Base-by-base conservation (phyloP, 1,140 invertebrate species). In the Drosophila athabasca region DNA sequence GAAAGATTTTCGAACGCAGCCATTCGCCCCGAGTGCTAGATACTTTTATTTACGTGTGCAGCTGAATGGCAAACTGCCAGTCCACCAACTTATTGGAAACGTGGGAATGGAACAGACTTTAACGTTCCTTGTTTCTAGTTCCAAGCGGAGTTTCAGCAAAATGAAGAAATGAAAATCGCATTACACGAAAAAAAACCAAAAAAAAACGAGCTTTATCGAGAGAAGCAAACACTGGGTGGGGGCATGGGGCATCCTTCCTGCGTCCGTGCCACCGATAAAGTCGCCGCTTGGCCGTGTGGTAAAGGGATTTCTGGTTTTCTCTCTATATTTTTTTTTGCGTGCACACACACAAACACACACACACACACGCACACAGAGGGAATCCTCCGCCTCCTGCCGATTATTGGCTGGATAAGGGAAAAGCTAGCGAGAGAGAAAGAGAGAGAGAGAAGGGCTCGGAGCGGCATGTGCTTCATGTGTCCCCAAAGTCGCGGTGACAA, bases 401-500 rank as follows among this genome's bases (percentile, higher is more conserved):
- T 71, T 61, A 75, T 73, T 75, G 72, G 61, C 72, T 55, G 35
- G 44, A 31, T 17, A 43, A 6, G 8, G 24, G 15, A 1, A n/a
- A 9, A 3, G 29, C 8, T 8, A 19, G 17, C 17, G 17, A 19
- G 17, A 19, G n/a, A n/a, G n/a, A n/a, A n/a, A n/a, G n/a, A n/a
- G n/a, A n/a, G n/a, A n/a, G n/a, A n/a, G n/a, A n/a, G n/a, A n/a
- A n/a, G 17, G 29, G 29, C 50, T 9, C 22, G 24, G 24, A 26
- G 26, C 6, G 29, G 35, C 51, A 75, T 75, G 69, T 75, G 70
- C 62, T 75, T 66, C 71, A 66, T 75, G 62, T 60, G 71, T 76
- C 71, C 71, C 73, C 57, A 68, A 76, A 75, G 73, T 45, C 64
- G 50, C 54, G 57, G 71, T 76, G 71, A 68, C 71, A 76, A 75